Evolutionary conservation across 1,140 invertebrate genomes (phyloP).

Genomic region (Platyscapa corneri): DNA sequence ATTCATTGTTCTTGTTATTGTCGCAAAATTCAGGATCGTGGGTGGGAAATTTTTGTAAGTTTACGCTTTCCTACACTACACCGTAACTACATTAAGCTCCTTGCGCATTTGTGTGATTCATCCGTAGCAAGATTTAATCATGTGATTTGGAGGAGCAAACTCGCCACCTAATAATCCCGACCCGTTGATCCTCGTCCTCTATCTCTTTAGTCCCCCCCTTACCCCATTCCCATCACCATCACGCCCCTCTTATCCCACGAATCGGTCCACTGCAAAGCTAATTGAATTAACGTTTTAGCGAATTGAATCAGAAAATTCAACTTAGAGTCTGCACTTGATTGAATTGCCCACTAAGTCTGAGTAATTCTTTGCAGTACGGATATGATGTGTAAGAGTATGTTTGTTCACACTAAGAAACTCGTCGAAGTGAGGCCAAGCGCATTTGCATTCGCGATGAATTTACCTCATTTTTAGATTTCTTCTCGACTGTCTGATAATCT

Average conservation of each 20-base stretch:
- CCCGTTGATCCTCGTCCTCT: constrained; percentile 1
- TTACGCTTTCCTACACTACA: not conserved
- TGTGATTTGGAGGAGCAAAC: constrained; percentile 39
- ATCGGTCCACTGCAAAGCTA: constrained; percentile 7
- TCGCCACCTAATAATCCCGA: constrained; percentile 45
- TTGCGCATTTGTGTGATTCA: constrained; percentile 38
- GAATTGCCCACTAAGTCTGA: constrained; percentile 52
- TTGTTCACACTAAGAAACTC: not conserved
- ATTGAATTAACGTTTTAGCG: constrained; percentile 49
- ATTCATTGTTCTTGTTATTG: not conserved
- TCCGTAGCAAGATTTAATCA: constrained; percentile 44
- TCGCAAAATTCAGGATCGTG: not conserved
- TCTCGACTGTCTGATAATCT: constrained; percentile 32
- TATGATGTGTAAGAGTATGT: constrained; percentile 31
- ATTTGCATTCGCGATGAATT: not conserved
- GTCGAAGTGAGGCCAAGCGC: not conserved
- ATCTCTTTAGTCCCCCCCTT: not conserved
- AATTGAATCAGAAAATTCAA: constrained; percentile 52
- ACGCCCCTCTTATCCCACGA: not conserved
- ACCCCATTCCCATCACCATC: too few relatives aligned
- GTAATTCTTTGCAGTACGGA: constrained; percentile 50
- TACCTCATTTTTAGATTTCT: not conserved
- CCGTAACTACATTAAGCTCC: not conserved
- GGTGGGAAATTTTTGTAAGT: constrained; percentile 34
- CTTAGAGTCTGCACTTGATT: constrained; percentile 44